Evolutionary conservation across 2,113 vertebrate species (phyloP).

Genomic region (Fulmarus glacialis): DNA sequence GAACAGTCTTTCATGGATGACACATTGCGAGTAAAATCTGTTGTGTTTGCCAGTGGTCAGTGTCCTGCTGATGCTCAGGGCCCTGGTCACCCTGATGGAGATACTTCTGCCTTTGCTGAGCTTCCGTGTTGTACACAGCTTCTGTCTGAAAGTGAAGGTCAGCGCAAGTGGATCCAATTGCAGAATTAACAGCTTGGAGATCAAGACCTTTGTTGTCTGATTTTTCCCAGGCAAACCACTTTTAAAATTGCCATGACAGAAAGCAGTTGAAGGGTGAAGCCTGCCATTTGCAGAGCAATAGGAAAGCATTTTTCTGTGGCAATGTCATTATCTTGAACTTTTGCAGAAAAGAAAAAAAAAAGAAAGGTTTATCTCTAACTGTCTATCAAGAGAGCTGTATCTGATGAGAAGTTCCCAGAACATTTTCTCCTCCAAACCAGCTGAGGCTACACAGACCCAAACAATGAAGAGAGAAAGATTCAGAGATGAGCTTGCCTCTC

Average conservation of each 20-base stretch:
- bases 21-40: background rate
- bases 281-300: constrained; percentile 29
- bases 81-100: background rate
- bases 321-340: constrained; percentile 68
- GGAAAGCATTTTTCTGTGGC: constrained; percentile 56
- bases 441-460: constrained; percentile 45
- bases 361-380: constrained; percentile 58
- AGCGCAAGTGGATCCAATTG: background rate
- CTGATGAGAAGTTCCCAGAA: constrained; percentile 70
- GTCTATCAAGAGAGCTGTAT: constrained; percentile 54
- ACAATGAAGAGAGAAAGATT: constrained; percentile 40
- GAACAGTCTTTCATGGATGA: background rate
- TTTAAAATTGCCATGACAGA: constrained; percentile 43
- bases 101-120: background rate
- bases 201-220: constrained; percentile 42
- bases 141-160: background rate
- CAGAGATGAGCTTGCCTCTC: constrained; percentile 34
- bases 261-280: constrained; percentile 33
- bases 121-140: background rate
- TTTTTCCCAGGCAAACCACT: constrained; percentile 19
- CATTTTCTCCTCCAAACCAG: constrained; percentile 49
- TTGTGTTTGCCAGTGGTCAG: background rate
- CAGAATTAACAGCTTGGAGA: background rate
- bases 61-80: background rate
- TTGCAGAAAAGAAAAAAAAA: constrained; percentile 5